Conservation (phyloP, 2,888 invertebrate species). For the Cistogaster globosa region DNA sequence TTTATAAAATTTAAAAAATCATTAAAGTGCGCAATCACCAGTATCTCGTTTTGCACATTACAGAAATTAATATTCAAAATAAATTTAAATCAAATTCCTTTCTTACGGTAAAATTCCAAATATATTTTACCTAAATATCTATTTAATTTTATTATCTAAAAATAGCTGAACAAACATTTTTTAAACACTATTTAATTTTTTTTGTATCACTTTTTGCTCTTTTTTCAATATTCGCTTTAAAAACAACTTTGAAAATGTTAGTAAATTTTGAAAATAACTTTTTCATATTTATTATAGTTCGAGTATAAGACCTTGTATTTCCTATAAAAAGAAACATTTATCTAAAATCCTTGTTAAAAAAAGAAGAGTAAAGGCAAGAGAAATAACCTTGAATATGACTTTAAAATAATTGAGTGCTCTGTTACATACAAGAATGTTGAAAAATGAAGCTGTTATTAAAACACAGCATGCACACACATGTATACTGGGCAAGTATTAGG, state of each 20-base stretch:
- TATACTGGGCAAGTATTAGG: background rate
- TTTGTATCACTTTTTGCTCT: conserved; percentile 9
- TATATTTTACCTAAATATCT: no score
- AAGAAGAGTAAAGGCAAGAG: conserved; percentile 3
- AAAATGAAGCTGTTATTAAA: background rate
- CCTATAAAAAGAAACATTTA: conserved; percentile 37
- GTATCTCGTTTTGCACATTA: no score
- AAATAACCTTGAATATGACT: conserved; percentile 54
- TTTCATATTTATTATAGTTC: background rate
- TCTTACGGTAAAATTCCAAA: no score
- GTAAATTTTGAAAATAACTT: conserved; percentile 14
- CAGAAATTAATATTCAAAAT: no score
- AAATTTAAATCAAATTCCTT: no score
- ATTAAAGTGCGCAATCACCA: no score
- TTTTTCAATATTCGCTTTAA: conserved; percentile 36
- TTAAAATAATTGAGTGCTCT: conserved; percentile 47
- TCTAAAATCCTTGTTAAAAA: conserved; percentile 34
- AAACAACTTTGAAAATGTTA: conserved; percentile 1
- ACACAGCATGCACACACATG: background rate
- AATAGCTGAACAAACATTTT: no score
- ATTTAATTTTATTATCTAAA: no score
- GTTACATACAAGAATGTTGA: conserved; percentile 9
- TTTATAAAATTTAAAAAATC: no score
- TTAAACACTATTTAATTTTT: background rate
- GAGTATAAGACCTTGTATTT: background rate